phyloP scores from a whole-genome alignment of 1,140 invertebrate species.

The Neodiprion lecontei region DNA sequence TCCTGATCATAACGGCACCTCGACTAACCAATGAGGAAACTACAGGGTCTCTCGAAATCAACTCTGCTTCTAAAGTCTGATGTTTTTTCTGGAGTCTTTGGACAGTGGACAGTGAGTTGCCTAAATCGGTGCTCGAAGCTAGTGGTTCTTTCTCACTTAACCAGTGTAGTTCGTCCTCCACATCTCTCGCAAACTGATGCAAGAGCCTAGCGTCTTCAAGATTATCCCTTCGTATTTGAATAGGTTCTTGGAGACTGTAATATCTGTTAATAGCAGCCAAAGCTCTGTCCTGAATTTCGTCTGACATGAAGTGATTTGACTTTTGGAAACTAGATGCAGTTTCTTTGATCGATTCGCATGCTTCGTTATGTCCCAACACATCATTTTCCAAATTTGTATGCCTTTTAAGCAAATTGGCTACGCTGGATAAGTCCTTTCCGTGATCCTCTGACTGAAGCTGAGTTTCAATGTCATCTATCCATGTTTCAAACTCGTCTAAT shows the following conservation, averaged over 20 bases:
- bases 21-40: conserved; percentile 74
- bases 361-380: conserved; percentile 79
- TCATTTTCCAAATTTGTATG: conserved; percentile 85
- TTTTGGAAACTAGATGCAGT: conserved; percentile 76
- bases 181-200: conserved; percentile 85
- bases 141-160: conserved; percentile 84
- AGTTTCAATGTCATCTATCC: conserved; percentile 88
- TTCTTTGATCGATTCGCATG: conserved; percentile 79
- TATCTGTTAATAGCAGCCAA: conserved; percentile 77
- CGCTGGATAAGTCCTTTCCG: conserved; percentile 84
- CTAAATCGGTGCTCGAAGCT: conserved; percentile 79
- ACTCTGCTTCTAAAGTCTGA: conserved; percentile 82
- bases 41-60: conserved; percentile 82
- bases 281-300: conserved; percentile 80
- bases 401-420: conserved; percentile 84
- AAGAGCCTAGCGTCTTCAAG: conserved; percentile 85
- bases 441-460: conserved; percentile 85
- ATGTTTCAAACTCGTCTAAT: conserved; percentile 87
- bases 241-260: conserved; percentile 84
- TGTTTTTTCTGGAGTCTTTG: conserved; percentile 98
- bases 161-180: conserved; percentile 88
- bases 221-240: conserved; percentile 88
- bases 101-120: conserved; percentile 85
- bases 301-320: conserved; percentile 82
- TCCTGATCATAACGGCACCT: conserved; percentile 80